phyloP scores from a whole-genome alignment of 2,797 vertebrate species.

The Anguilla marmorata region DNA sequence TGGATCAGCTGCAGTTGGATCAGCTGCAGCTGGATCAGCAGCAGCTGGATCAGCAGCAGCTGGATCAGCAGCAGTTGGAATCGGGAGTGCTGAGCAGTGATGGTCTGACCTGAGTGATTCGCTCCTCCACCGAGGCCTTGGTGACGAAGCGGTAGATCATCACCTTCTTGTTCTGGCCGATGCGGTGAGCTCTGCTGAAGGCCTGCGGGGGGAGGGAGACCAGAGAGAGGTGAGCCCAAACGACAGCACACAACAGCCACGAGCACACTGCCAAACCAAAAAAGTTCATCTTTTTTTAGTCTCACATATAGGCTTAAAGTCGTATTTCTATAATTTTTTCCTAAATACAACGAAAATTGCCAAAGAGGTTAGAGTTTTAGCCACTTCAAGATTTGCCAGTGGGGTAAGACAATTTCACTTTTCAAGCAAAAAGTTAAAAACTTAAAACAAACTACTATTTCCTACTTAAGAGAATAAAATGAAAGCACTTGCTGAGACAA shows the following conservation, averaged over 20 bases:
- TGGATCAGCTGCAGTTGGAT: not conserved
- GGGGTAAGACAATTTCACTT: no score
- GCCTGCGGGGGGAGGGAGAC: conserved; percentile 68
- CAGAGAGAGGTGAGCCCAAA: not conserved
- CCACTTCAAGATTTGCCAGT: no score
- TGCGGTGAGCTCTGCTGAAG: conserved; percentile 97
- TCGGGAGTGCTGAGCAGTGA: not conserved
- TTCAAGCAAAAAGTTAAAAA: no score
- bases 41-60: no score
- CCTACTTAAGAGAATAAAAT: not conserved
- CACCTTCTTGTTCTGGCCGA: conserved; percentile 97
- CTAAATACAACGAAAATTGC: no score
- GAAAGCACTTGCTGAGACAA: no score
- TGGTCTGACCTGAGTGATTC: conserved; percentile 83
- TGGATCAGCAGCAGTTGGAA: not conserved
- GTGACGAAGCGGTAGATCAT: conserved; percentile 99
- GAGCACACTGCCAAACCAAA: not conserved
- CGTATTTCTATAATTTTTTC: no score
- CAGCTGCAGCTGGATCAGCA: not conserved
- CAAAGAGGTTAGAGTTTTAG: no score
- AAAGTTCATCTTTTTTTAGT: not conserved
- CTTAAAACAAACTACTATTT: not conserved
- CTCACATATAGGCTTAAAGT: no score
- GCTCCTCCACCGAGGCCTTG: conserved; percentile 95
- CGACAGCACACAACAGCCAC: not conserved